These are phyloP conservation scores for Popillia japonica DNA, from an alignment of 1,140 invertebrate species.

Conservation along the genomic window DNA sequence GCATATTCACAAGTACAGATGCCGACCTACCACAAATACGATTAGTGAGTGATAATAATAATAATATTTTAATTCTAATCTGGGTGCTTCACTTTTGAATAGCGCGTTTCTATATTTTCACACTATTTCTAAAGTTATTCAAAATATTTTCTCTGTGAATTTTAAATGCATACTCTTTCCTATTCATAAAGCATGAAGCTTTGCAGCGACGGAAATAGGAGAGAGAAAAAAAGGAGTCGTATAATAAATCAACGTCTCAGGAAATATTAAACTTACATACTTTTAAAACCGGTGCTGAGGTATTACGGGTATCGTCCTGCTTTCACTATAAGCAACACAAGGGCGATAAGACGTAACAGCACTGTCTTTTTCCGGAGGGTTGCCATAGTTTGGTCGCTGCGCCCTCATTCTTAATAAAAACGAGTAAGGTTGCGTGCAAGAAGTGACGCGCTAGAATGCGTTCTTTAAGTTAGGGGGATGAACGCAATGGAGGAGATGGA, in stretches of 20 bases:
- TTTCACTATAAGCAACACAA: neutral
- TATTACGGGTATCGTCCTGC: neutral
- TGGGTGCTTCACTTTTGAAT: no score
- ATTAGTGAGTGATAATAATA: no score
- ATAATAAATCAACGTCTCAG: conserved; percentile 7
- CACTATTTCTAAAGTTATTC: no score
- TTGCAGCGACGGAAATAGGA: neutral
- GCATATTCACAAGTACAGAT: no score
- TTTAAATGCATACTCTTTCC: no score
- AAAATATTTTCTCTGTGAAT: no score
- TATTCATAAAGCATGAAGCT: no score
- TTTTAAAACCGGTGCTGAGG: neutral
- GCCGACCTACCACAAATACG: no score
- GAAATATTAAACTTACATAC: conserved; percentile 7
- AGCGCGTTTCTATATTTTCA: no score
- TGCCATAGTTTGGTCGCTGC: neutral
- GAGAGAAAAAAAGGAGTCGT: neutral
- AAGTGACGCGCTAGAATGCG: neutral
- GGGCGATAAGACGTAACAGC: neutral
- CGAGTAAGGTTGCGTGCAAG: neutral
- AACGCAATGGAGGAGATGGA: neutral
- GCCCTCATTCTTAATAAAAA: neutral
- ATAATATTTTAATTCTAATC: no score
- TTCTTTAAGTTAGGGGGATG: neutral
- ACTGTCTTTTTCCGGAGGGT: neutral